Conservation (phyloP, 2,888 invertebrate genomes). For the Blomia tropicalis region DNA sequence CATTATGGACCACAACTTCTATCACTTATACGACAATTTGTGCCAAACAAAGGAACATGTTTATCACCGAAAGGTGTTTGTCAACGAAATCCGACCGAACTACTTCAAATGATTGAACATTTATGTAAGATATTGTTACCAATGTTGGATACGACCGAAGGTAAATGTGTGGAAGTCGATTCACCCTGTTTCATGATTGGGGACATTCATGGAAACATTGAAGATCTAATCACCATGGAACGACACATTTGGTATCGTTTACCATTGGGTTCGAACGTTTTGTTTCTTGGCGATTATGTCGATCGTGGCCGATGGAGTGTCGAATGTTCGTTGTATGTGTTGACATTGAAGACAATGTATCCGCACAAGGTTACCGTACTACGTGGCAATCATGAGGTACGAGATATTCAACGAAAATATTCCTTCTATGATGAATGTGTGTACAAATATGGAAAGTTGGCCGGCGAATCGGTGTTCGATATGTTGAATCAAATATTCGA, state of each 20-base stretch:
- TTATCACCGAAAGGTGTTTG: background rate
- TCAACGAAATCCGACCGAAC: constrained; percentile 35
- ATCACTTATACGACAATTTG: constrained; percentile 8
- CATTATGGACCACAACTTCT: background rate
- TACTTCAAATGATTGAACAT: constrained; percentile 30
- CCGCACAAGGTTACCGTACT: constrained; percentile 49
- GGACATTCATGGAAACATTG: constrained; percentile 57
- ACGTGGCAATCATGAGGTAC: constrained; percentile 57
- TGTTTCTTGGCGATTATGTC: constrained; percentile 61
- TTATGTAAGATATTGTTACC: constrained; percentile 39
- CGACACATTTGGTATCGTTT: constrained; percentile 54
- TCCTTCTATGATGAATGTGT: constrained; percentile 55
- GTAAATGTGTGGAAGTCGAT: constrained; percentile 41
- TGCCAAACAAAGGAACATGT: background rate
- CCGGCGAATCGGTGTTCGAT: constrained; percentile 51
- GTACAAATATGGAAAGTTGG: constrained; percentile 48
- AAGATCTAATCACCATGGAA: constrained; percentile 52
- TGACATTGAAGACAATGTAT: constrained; percentile 52
- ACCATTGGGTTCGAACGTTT: constrained; percentile 47
- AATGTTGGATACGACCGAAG: constrained; percentile 41
- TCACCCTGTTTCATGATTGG: constrained; percentile 48
- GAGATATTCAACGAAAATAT: constrained; percentile 55
- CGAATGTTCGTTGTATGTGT: constrained; percentile 44
- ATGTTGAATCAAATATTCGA: constrained; percentile 55
- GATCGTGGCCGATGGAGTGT: constrained; percentile 53